Evolutionary conservation across 2,113 vertebrate species (phyloP).

Genomic region (Lontra canadensis): DNA sequence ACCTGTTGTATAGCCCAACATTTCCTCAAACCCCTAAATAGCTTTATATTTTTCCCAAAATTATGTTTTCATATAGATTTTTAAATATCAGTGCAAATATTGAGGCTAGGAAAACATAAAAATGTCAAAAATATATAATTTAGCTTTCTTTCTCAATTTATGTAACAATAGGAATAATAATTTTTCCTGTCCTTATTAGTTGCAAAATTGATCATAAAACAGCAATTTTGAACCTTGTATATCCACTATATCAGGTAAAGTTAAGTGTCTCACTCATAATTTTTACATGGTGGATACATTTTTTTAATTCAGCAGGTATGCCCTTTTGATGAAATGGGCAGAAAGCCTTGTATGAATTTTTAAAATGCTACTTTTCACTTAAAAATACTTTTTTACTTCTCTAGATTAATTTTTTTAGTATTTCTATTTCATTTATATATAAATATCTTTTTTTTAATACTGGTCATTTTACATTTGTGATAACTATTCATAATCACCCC

Average conservation of each 20-base stretch:
- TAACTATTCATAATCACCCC: background rate
- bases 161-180: background rate
- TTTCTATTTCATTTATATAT: background rate
- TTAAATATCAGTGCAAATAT: background rate
- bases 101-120: background rate
- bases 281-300: background rate
- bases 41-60: background rate
- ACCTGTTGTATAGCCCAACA: background rate
- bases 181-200: background rate
- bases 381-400: background rate
- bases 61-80: background rate
- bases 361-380: background rate
- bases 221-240: background rate
- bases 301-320: background rate
- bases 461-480: background rate
- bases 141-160: background rate
- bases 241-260: background rate
- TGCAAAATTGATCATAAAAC: background rate
- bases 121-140: background rate
- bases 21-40: background rate
- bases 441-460: background rate
- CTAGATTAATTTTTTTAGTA: background rate
- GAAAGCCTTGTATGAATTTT: background rate
- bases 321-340: background rate
- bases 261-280: background rate